These are phyloP conservation scores for Lytechinus pictus DNA, from an alignment of 35 echinoderm and acorn worm genomes.

Conservation along the genomic window DNA sequence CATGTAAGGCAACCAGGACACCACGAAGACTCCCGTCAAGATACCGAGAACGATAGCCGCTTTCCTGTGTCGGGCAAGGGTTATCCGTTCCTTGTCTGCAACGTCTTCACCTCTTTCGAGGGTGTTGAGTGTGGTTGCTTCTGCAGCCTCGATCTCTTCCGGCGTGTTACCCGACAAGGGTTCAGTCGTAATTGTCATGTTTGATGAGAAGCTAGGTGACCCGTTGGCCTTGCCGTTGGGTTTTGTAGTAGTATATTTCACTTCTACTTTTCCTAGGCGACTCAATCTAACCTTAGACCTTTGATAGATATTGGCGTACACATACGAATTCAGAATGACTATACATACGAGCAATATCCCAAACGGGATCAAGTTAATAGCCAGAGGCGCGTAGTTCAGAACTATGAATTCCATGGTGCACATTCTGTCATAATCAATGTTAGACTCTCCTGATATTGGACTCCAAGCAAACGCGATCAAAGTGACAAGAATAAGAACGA, in stretches of 20 bases:
- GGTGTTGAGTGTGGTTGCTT: neutral
- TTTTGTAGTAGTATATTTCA: neutral
- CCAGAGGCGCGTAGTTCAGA: neutral
- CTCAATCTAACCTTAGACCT: neutral
- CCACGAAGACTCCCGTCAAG: neutral
- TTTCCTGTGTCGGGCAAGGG: neutral
- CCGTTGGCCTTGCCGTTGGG: neutral
- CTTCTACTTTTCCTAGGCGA: neutral
- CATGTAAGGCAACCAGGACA: neutral
- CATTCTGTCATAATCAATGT: slow-evolving; percentile 21
- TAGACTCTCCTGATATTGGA: neutral
- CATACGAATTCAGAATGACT: slow-evolving; percentile 41
- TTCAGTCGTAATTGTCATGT: neutral
- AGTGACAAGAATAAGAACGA: neutral
- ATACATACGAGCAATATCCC: slow-evolving; percentile 51
- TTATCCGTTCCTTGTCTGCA: neutral
- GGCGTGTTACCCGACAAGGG: neutral
- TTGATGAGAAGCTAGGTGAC: neutral
- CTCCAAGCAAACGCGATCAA: slow-evolving; percentile 47
- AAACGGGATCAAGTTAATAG: slow-evolving; percentile 51
- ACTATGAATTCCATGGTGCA: slow-evolving; percentile 61
- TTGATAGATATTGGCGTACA: neutral
- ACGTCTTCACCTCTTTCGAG: neutral
- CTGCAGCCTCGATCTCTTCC: neutral
- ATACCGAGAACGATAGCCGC: neutral